Conservation (phyloP, 2,888 invertebrate genomes). For the Gari tellinella region DNA sequence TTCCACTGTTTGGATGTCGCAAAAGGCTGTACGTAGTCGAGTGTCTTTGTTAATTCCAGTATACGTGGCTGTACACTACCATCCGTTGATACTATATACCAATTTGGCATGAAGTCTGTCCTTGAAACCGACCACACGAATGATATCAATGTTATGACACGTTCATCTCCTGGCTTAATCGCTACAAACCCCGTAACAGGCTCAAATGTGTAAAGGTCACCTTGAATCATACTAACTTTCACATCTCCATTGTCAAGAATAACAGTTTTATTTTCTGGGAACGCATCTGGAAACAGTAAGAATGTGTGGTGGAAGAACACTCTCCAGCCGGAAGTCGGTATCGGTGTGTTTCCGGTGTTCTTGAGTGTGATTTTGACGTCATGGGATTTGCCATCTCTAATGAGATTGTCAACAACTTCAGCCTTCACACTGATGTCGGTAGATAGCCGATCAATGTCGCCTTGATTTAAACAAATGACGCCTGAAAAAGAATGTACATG, state of each 20-base stretch:
- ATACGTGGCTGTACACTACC: constrained; percentile 54
- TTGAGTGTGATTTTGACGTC: constrained; percentile 34
- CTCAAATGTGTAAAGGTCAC: constrained; percentile 60
- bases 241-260: constrained; percentile 51
- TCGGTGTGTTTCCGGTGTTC: constrained; percentile 39
- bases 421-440: constrained; percentile 33
- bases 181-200: constrained; percentile 59
- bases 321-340: constrained; percentile 60
- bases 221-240: constrained; percentile 60
- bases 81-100: constrained; percentile 59
- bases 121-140: constrained; percentile 65
- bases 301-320: constrained; percentile 75
- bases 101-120: constrained; percentile 72
- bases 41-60: constrained; percentile 57
- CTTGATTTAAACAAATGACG: constrained; percentile 13
- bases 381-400: constrained; percentile 35
- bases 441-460: constrained; percentile 40
- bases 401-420: constrained; percentile 54
- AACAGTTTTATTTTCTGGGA: constrained; percentile 52
- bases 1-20: constrained; percentile 70
- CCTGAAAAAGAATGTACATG: no score
- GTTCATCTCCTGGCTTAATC: constrained; percentile 33
- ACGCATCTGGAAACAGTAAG: constrained; percentile 65
- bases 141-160: constrained; percentile 41
- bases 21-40: constrained; percentile 66